A percentile compares a stretch with the other conserved stretches of the same genome.
Conservation (phyloP, 2,888 invertebrate genomes). For the Macrosiphum euphorbiae region DNA sequence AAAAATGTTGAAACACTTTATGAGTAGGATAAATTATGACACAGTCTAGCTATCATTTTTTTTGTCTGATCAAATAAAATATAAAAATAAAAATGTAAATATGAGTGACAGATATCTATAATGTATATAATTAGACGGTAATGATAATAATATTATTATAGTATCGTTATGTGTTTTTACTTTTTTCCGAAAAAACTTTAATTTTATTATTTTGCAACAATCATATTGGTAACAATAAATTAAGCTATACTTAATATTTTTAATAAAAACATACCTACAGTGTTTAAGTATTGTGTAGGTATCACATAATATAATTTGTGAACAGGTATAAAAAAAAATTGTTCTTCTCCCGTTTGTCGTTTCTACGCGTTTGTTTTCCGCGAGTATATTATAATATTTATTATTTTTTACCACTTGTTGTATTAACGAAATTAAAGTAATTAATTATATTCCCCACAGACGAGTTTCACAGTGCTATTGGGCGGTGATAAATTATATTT, state of each 20-base stretch:
- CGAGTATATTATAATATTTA: background rate
- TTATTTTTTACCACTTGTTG: conserved; percentile 39
- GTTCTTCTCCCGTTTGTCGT: background rate
- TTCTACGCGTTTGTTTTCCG: background rate
- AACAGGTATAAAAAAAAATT: background rate
- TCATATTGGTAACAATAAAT: background rate
- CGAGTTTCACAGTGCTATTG: conserved; percentile 35
- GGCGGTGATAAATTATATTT: conserved; percentile 55
- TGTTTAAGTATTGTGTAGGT: background rate
- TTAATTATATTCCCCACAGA: conserved; percentile 43
- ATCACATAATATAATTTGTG: background rate
- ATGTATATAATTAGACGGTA: background rate
- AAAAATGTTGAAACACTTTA: background rate
- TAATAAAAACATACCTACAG: background rate
- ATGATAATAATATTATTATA: background rate
- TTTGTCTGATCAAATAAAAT: background rate
- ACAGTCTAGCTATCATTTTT: background rate
- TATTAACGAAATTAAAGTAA: conserved; percentile 52
- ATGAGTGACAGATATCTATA: background rate
- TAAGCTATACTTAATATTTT: background rate
- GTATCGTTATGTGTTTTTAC: background rate
- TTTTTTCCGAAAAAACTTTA: background rate
- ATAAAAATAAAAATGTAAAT: background rate
- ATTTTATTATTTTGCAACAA: background rate
- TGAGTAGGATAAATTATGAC: background rate